phyloP scores from a whole-genome alignment of 2,113 vertebrate genomes.

The Mastomys coucha region DNA sequence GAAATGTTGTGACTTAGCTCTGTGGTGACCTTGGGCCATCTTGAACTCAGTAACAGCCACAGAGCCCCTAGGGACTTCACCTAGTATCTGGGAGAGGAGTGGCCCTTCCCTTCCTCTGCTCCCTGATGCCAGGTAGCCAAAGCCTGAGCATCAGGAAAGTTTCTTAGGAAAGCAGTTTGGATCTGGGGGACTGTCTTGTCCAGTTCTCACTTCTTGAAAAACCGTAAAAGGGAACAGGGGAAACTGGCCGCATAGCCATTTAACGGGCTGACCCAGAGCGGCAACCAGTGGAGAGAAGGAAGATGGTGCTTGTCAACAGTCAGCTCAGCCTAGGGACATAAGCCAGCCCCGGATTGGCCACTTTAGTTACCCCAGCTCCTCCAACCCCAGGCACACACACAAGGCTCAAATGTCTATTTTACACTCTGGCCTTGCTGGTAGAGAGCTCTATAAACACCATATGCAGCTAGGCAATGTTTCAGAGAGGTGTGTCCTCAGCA shows the following conservation, averaged over 20 bases:
- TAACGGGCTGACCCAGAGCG: not conserved
- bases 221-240: not conserved
- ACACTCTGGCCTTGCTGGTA: not conserved
- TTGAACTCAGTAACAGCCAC: not conserved
- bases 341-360: not conserved
- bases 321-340: not conserved
- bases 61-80: not conserved
- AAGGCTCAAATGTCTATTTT: fast-evolving
- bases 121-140: not conserved
- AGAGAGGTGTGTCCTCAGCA: constrained; percentile 72
- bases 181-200: not conserved
- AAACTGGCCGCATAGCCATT: not conserved
- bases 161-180: not conserved
- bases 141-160: not conserved
- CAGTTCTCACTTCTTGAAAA: not conserved
- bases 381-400: not conserved
- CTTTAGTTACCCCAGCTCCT: not conserved
- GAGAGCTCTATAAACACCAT: not conserved
- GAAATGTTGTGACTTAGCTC: not conserved
- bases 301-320: too few relatives aligned
- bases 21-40: not conserved
- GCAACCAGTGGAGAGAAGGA: fast-evolving
- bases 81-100: not conserved
- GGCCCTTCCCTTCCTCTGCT: not conserved
- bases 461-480: not conserved